Evolutionary conservation across 2,797 vertebrate genomes (phyloP).

Genomic region (Oryzias sinensis): DNA sequence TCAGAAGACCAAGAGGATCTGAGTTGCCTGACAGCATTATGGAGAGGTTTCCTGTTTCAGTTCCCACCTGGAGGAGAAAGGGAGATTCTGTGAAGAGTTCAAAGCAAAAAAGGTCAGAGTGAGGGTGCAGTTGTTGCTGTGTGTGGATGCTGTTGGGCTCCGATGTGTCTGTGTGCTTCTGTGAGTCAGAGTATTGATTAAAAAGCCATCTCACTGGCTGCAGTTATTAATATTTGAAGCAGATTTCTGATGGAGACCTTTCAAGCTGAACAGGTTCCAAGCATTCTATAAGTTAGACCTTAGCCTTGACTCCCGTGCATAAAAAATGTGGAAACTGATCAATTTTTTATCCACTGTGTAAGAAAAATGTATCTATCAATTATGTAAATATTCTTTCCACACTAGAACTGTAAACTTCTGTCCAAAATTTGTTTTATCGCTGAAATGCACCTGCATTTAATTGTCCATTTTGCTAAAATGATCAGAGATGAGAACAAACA

Average conservation of each 20-base stretch:
- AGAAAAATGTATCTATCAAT: background rate
- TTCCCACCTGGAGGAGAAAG: no score
- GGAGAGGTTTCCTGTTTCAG: no score
- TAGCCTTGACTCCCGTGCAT: constrained; percentile 29
- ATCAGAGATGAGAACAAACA: no score
- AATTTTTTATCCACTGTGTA: background rate
- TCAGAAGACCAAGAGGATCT: no score
- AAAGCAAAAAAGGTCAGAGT: background rate
- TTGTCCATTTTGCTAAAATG: no score
- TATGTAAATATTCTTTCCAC: background rate
- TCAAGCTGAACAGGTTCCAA: constrained; percentile 56
- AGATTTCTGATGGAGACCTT: constrained; percentile 32
- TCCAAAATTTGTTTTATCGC: no score
- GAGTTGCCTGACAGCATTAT: no score
- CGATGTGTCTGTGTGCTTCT: background rate
- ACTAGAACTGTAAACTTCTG: background rate
- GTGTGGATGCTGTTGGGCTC: background rate
- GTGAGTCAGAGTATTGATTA: constrained; percentile 51
- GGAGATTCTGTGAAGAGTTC: background rate
- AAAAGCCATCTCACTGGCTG: constrained; percentile 34
- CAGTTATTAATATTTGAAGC: constrained; percentile 62
- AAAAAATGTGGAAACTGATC: constrained; percentile 1
- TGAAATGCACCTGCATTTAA: no score
- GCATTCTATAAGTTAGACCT: constrained; percentile 28
- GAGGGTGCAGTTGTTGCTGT: background rate